Percentiles rank a stretch among this genome's conserved stretches.
Conservation (phyloP, 2,888 invertebrate species). For the Lochmaea capreae region DNA sequence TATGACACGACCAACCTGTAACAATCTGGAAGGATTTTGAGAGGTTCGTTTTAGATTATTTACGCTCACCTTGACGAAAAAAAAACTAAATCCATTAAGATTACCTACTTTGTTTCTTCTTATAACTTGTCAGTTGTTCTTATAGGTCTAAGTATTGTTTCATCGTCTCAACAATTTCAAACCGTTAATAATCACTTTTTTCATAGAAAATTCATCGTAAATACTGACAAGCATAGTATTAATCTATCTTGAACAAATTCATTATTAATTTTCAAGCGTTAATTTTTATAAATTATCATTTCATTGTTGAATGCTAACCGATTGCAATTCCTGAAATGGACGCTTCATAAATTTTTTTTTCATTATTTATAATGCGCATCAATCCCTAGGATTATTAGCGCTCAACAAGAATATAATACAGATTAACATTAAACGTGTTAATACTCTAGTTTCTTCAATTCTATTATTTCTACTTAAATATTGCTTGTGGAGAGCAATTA, state of each 20-base stretch:
- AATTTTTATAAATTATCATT: constrained; percentile 2
- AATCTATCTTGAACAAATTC: constrained; percentile 31
- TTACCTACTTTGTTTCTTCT: constrained; percentile 45
- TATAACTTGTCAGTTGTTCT: constrained; percentile 34
- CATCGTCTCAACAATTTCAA: constrained; percentile 39
- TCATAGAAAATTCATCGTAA: constrained; percentile 37
- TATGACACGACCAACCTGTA: background rate
- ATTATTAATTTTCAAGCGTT: constrained; percentile 9
- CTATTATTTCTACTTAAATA: no score
- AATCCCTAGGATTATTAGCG: no score
- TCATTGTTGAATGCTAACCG: background rate
- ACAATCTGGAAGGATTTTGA: background rate
- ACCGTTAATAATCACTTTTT: constrained; percentile 42
- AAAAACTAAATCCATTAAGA: constrained; percentile 42
- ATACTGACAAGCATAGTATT: constrained; percentile 39
- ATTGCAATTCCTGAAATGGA: background rate
- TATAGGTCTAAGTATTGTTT: constrained; percentile 40
- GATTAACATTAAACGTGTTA: background rate
- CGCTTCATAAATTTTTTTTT: background rate
- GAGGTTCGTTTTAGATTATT: constrained; percentile 23
- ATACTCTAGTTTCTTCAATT: no score
- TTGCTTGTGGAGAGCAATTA: no score
- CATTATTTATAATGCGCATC: no score
- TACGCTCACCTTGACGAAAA: constrained; percentile 24
- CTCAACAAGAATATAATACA: no score